Evolutionary conservation across 1,140 invertebrate genomes (phyloP), one percentile per base, ranked within the genome.

Genomic region (Cydia strobilella): DNA sequence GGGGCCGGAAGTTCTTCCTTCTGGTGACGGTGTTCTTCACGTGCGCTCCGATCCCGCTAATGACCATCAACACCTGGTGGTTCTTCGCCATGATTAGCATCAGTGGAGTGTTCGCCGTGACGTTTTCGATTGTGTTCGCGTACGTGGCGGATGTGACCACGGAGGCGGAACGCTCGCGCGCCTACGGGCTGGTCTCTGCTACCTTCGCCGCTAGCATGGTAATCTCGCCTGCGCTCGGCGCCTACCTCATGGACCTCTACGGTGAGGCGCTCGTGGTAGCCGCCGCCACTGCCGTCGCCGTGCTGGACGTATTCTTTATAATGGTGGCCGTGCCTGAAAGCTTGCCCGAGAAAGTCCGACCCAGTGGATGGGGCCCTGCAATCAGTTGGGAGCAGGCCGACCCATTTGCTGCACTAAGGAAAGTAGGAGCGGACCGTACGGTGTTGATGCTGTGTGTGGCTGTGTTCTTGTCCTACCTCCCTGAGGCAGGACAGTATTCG

Each of bases 81-180:
- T 99, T 99, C 93, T 99, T 99, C 94, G 98, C 98, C 69, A 98
- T 99, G 97, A 99, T 99, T 93, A 99, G 98, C 83, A 98, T 99
- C 89, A 99, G 98, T 79, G 99, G 99, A 75, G 96, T 99, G 76
- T 99, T 99, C 93, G 98, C 99, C 72, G 99, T 99, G 72, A 99
- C 99, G 62, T 99, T 99, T 93, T 98, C 97, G 72, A 98, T 99
- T 75, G 98, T 99, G 27, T 99, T 99, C 94, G 99, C 99, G 20
- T 99, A 99, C 93, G 99, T 99, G 75, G 99, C 99, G 48, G 99
- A 99, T 94, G 98, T 99, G n/a, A 99, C 99, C 25, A 98, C 98
- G 79, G 98, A 99, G 85, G 96, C 97, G 84, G 98, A 99, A 90
- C 94, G 99, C 73, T 98, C 98, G 83, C 95, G 97, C 74, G 99